Base-by-base conservation (phyloP, 1,140 invertebrate genomes). In the Schlechtendalia chinensis region DNA sequence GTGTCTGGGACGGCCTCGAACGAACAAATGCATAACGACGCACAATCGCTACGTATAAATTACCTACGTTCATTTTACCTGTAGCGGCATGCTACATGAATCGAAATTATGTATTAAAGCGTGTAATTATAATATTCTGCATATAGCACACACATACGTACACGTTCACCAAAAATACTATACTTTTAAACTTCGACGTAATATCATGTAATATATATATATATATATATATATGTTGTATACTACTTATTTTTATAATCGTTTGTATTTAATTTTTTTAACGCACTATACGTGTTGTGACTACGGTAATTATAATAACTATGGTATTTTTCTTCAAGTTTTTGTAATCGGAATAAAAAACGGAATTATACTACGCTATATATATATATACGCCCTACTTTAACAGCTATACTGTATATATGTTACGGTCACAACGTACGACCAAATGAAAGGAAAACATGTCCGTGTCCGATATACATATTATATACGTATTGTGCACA, bases 391-490 rank as follows among this genome's bases (percentile, higher is more conserved):
- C 45, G 65, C n/a, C 39, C 65, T 67, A 67, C 65, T 67, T 67
- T 45, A 67, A 67, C 12, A 6, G 45, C 65, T 32, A 45, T 32
- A 67, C 32, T 3, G 32, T 39, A 8, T 39, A 39, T 39, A 39
- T n/a, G n/a, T 39, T 39, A 39, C 32, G 32, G 8, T 8, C 32
- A 8, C 32, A 39, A 39, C 32, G 8, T 8, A 22, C n/a, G 12
- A 45, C 11, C 65, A 22, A 65, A 65, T 47, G 65, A 67, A 67
- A 67, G 65, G 65, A 67, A 67, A 67, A 45, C 32, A n/a, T 10
- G n/a, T 45, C 45, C 39, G 39, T 47, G 65, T 47, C 14, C n/a
- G 22, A 67, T 32, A 65, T 32, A 32, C n/a, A n/a, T 39, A 39
- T 39, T 39, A 39, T 39, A 8, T 39, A 39, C 3, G 32, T n/a